These are phyloP conservation scores for Orthosia incerta DNA, from an alignment of 2,888 invertebrate genomes.

Conservation along the genomic window DNA sequence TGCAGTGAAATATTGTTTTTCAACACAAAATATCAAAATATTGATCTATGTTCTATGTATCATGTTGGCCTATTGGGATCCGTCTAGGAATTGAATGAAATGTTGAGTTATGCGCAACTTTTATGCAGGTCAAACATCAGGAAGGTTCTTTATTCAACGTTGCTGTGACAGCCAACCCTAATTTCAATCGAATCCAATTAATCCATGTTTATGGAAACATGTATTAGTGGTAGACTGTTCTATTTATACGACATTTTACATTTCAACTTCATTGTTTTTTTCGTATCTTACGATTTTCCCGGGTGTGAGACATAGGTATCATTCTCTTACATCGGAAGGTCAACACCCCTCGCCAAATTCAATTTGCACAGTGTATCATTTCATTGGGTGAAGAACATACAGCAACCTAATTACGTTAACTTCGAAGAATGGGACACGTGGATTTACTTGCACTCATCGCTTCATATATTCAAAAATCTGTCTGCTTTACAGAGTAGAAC, in stretches of 20 bases:
- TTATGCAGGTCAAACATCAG: background rate
- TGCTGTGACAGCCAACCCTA: slow-evolving; percentile 22
- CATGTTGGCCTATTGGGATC: background rate
- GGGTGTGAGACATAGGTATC: background rate
- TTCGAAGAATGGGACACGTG: too few species aligned
- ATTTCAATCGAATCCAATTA: slow-evolving; percentile 26
- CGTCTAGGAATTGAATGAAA: background rate
- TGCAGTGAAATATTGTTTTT: background rate
- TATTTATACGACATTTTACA: background rate
- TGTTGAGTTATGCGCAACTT: background rate
- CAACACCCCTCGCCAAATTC: background rate
- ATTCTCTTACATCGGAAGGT: background rate
- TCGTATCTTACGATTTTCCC: background rate
- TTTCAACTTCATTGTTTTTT: background rate
- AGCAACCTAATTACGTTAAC: too few species aligned
- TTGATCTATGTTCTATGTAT: too few species aligned
- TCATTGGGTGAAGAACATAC: background rate
- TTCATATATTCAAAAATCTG: too few species aligned
- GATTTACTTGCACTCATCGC: too few species aligned
- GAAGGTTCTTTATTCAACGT: too few species aligned
- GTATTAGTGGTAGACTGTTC: background rate
- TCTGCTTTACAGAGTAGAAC: too few species aligned
- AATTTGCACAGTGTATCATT: background rate
- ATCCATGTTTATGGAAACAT: too few species aligned
- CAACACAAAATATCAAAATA: too few species aligned